Conservation (phyloP, 1,140 invertebrate genomes). For the Stegodyphus dumicola region DNA sequence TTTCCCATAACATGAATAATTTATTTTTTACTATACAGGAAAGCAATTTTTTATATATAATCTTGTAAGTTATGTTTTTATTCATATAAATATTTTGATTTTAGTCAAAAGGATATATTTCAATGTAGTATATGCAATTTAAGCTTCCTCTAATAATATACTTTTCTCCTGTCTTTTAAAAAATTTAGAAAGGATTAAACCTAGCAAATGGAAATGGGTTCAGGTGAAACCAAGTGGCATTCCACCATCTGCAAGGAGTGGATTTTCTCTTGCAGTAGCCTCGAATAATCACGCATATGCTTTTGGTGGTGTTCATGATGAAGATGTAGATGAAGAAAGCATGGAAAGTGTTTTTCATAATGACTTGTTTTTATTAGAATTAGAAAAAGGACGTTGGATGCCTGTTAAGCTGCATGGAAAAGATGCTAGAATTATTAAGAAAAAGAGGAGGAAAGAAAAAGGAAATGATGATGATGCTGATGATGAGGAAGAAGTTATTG, state of each 20-base stretch:
- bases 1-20: too few relatives aligned
- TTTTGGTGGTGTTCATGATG: slow-evolving; percentile 85
- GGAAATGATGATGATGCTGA: slow-evolving; percentile 63
- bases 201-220: slow-evolving; percentile 81
- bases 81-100: too few relatives aligned
- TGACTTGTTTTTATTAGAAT: slow-evolving; percentile 81
- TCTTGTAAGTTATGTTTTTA: too few relatives aligned
- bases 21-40: too few relatives aligned
- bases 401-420: slow-evolving; percentile 65
- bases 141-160: too few relatives aligned
- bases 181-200: background rate
- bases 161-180: background rate
- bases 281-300: slow-evolving; percentile 76
- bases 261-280: slow-evolving; percentile 72
- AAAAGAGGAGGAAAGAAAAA: slow-evolving; percentile 66
- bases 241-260: slow-evolving; percentile 77
- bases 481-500: slow-evolving; percentile 66
- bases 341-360: slow-evolving; percentile 84
- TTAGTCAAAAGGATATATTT: too few relatives aligned
- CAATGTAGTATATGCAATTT: too few relatives aligned
- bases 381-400: slow-evolving; percentile 81
- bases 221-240: slow-evolving; percentile 77
- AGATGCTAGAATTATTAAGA: slow-evolving; percentile 55
- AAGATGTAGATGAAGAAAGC: slow-evolving; percentile 80
- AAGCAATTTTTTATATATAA: too few relatives aligned